Conservation (phyloP, 2,797 vertebrate genomes). For the Taeniopygia guttata region DNA sequence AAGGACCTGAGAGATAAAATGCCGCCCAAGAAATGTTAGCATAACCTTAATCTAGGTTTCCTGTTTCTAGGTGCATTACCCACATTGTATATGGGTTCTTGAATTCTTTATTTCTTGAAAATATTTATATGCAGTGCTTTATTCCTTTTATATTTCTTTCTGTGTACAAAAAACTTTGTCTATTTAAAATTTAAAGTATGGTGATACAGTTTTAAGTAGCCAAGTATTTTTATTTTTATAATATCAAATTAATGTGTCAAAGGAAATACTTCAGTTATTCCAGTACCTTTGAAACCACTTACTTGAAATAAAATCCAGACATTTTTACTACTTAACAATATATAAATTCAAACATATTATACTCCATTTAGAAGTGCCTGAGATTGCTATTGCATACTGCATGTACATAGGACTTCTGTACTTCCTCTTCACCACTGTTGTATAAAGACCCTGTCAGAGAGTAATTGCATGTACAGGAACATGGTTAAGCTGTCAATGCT, state of each 20-base stretch:
- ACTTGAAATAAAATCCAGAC: background rate
- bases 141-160: background rate
- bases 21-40: background rate
- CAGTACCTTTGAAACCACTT: background rate
- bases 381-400: background rate
- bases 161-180: background rate
- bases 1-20: background rate
- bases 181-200: background rate
- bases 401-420: background rate
- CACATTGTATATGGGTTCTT: background rate
- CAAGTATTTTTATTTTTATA: background rate
- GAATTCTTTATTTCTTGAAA: background rate
- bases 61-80: background rate
- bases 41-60: background rate
- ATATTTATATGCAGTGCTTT: background rate
- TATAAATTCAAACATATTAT: accelerated
- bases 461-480: background rate
- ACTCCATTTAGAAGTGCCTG: background rate
- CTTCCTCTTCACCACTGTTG: background rate
- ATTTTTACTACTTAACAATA: background rate
- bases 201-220: background rate
- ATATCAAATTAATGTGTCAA: background rate
- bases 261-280: background rate
- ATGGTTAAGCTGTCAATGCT: background rate
- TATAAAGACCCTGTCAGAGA: accelerated